These are phyloP conservation scores for Salvelinus fontinalis DNA, from an alignment of 2,113 vertebrate species.

Conservation along the genomic window DNA sequence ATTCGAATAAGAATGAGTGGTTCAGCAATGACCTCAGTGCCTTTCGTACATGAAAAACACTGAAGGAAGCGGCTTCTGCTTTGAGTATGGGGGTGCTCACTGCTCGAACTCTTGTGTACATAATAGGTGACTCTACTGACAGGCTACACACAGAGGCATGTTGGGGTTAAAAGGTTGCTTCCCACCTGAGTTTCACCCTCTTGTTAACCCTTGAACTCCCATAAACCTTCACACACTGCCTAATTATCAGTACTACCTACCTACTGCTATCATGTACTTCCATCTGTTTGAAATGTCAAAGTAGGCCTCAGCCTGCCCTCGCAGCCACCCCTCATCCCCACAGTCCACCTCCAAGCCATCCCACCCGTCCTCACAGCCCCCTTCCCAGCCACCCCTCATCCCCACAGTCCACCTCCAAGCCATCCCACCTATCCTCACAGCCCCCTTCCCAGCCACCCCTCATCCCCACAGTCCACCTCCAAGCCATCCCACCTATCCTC, in stretches of 20 bases:
- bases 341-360: too few relatives aligned
- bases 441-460: too few relatives aligned
- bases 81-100: constrained; percentile 4
- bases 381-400: too few relatives aligned
- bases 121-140: too few relatives aligned
- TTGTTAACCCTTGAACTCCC: constrained; percentile 15
- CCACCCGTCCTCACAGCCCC: too few relatives aligned
- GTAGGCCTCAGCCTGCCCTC: background rate
- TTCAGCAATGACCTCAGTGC: constrained; percentile 42
- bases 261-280: background rate
- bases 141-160: too few relatives aligned
- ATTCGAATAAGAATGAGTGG: background rate
- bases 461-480: too few relatives aligned
- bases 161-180: too few relatives aligned
- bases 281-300: background rate
- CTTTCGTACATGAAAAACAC: constrained; percentile 1
- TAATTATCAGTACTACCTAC: background rate
- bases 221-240: background rate
- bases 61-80: constrained; percentile 42
- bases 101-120: background rate
- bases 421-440: too few relatives aligned
- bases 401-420: too few relatives aligned
- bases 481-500: too few relatives aligned
- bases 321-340: background rate
- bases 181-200: background rate